A percentile compares a stretch with the other conserved stretches of the same genome.
Conservation (phyloP, 2,113 vertebrate species). For the Mirza zaza region DNA sequence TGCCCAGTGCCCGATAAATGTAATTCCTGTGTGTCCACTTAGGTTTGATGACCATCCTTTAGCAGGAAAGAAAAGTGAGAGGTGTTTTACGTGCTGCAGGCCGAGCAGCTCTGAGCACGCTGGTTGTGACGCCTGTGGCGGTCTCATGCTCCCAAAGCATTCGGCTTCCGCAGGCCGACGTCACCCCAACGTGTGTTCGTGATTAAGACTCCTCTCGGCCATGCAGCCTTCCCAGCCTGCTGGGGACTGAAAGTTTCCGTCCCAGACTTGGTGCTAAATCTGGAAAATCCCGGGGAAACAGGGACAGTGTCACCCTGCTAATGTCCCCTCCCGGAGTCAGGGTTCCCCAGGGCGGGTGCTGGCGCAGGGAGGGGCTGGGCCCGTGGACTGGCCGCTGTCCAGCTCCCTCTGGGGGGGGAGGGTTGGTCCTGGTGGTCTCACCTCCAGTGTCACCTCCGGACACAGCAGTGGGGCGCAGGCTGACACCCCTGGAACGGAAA, state of each 20-base stretch:
- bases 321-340: not conserved
- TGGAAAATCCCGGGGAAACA: not conserved
- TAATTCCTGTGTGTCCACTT: too few species aligned
- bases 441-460: not conserved
- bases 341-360: not conserved
- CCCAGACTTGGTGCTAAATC: not conserved
- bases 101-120: not conserved
- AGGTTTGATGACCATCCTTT: not conserved
- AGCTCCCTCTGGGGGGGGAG: not conserved
- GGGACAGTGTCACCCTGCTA: not conserved
- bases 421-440: rapidly evolving
- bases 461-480: not conserved
- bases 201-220: too few species aligned
- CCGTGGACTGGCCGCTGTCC: rapidly evolving
- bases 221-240: not conserved
- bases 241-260: not conserved
- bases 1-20: too few species aligned
- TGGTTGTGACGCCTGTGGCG: too few species aligned
- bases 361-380: rapidly evolving
- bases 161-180: not conserved
- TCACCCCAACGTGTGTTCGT: rapidly evolving
- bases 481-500: not conserved
- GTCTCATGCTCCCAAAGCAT: not conserved
- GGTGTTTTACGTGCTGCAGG: not conserved
- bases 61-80: not conserved